A percentile compares a stretch with the other conserved stretches of the same genome.
These are phyloP conservation scores for Barnardius zonarius DNA, from an alignment of 2,113 vertebrate genomes.

Conservation along the genomic window DNA sequence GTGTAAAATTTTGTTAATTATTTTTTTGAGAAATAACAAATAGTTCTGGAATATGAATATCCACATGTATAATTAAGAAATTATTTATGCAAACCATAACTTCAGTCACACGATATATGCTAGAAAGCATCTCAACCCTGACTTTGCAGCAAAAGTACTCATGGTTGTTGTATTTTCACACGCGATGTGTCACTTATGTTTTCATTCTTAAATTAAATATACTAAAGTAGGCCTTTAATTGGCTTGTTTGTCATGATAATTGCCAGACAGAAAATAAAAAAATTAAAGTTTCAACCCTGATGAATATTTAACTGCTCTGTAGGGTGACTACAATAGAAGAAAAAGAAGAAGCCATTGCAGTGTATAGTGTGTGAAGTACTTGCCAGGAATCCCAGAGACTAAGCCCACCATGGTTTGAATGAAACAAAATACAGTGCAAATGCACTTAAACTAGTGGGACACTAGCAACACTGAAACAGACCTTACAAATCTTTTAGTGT, in stretches of 20 bases:
- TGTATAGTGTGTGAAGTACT: not conserved
- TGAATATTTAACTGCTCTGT: not conserved
- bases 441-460: not conserved
- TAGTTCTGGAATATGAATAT: not conserved
- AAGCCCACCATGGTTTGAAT: not conserved
- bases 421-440: not conserved
- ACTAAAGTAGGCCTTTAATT: not conserved
- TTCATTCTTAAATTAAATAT: not conserved
- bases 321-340: not conserved
- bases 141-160: not conserved
- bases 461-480: not conserved
- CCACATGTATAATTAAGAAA: not conserved
- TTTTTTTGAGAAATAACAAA: not conserved
- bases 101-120: not conserved
- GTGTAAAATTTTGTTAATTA: not conserved
- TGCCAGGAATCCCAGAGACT: not conserved
- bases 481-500: not conserved
- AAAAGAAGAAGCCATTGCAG: not conserved
- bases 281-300: not conserved
- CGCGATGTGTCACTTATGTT: accelerated
- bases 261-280: not conserved
- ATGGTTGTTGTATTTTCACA: not conserved
- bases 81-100: not conserved
- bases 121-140: not conserved
- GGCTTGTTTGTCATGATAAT: not conserved